phyloP scores from a whole-genome alignment of 2,113 vertebrate genomes.

The Morphnarchus princeps region DNA sequence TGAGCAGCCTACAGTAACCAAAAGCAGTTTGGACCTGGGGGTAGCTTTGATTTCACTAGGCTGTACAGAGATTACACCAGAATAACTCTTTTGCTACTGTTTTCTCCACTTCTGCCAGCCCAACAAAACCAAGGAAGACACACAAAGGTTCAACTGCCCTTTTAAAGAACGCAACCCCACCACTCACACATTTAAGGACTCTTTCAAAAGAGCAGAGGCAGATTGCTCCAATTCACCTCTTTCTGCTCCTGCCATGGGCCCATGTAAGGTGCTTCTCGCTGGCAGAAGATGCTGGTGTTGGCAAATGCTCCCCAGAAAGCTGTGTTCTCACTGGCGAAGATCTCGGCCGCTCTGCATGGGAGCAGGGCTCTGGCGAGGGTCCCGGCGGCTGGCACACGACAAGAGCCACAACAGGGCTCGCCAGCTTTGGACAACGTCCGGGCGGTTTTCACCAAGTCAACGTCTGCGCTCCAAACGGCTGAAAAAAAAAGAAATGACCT shows the following conservation, averaged over 20 bases:
- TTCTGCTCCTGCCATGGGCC: not conserved
- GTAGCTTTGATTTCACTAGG: not conserved
- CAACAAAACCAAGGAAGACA: not conserved
- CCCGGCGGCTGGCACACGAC: accelerated
- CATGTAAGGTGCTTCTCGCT: accelerated
- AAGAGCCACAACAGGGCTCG: accelerated
- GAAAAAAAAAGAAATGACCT: not conserved
- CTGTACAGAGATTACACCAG: not conserved
- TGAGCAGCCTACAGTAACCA: not conserved
- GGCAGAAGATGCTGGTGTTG: not conserved
- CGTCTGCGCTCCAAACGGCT: not conserved
- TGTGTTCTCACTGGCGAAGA: not conserved
- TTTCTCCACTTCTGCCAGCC: not conserved
- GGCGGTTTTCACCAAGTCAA: not conserved
- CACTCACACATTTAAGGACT: not conserved
- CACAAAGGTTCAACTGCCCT: not conserved
- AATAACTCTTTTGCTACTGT: not conserved
- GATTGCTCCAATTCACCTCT: not conserved
- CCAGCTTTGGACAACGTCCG: not conserved
- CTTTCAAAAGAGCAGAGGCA: not conserved
- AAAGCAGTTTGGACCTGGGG: not conserved
- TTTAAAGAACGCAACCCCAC: not conserved
- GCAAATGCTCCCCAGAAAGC: not conserved
- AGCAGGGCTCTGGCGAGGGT: not conserved
- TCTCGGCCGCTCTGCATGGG: accelerated